Conservation (phyloP, 2,113 vertebrate species). For the Dipodomys stephensi region DNA sequence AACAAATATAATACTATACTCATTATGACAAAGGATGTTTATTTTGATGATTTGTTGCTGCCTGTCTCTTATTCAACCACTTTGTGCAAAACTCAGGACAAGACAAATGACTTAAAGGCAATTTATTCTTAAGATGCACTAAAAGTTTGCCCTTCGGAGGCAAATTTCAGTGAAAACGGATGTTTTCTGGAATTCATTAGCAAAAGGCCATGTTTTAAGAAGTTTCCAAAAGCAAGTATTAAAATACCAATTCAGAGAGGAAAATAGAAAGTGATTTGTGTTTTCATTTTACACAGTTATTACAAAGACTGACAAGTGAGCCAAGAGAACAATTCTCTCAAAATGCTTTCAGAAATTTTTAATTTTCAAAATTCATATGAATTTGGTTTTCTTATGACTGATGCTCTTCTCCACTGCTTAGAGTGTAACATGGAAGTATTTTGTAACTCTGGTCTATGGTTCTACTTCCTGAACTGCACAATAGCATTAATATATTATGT, state of each 20-base stretch:
- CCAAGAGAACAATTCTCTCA: constrained; percentile 21
- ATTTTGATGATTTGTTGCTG: constrained; percentile 29
- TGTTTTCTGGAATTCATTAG: constrained; percentile 24
- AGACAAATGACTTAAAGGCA: constrained; percentile 26
- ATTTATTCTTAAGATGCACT: constrained; percentile 59
- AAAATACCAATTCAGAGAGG: constrained; percentile 16
- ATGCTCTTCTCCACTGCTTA: not conserved
- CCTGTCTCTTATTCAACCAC: not conserved
- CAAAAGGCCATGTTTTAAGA: not conserved
- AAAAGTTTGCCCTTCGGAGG: constrained; percentile 29
- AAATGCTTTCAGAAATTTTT: constrained; percentile 38
- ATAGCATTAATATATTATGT: constrained; percentile 21
- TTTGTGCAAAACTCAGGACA: constrained; percentile 49
- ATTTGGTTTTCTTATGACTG: constrained; percentile 17
- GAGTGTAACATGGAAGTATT: not conserved
- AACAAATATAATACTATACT: not conserved
- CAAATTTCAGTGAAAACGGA: not conserved
- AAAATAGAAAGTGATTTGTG: constrained; percentile 41
- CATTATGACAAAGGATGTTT: constrained; percentile 34
- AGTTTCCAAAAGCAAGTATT: constrained; percentile 22
- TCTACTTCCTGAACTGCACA: constrained; percentile 37
- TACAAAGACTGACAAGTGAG: constrained; percentile 3
- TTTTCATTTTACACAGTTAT: constrained; percentile 26
- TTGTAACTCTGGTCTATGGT: not conserved
- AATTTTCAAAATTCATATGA: constrained; percentile 55